Evolutionary conservation across 92 coral and sea anemone species (phyloP).

Genomic region (Zoanthus solanderi): DNA sequence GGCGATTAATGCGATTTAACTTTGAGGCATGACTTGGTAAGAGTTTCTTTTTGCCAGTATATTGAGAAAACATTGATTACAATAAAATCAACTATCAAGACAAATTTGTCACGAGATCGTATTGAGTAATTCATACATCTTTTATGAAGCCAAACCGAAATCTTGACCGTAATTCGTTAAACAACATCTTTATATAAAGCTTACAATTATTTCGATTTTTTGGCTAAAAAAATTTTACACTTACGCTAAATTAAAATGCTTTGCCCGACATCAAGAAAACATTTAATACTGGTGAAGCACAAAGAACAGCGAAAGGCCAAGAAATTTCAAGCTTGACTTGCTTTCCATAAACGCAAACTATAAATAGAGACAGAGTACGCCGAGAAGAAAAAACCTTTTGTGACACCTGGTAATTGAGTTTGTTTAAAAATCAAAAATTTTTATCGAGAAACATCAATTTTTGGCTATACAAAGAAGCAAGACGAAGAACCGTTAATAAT

Average conservation of each 20-base stretch:
- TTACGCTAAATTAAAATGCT: too few species aligned
- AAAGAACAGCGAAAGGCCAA: background rate
- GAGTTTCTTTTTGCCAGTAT: constrained; percentile 7
- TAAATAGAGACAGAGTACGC: background rate
- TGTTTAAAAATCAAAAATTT: constrained; percentile 9
- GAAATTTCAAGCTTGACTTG: constrained; percentile 19
- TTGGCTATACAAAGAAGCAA: background rate
- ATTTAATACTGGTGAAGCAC: background rate
- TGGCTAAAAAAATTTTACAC: background rate
- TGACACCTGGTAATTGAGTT: constrained; percentile 31
- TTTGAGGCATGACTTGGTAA: background rate
- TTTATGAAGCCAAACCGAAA: background rate
- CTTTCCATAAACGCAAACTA: background rate
- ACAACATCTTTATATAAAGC: background rate
- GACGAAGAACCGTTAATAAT: constrained; percentile 27
- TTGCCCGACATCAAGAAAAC: too few species aligned
- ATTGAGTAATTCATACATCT: background rate
- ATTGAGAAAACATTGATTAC: constrained; percentile 24
- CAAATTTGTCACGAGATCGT: constrained; percentile 40
- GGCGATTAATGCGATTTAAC: background rate
- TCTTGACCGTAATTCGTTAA: too few species aligned
- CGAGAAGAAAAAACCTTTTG: background rate
- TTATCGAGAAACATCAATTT: background rate
- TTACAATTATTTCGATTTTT: background rate
- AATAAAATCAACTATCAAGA: constrained; percentile 7